These are phyloP conservation scores for Beaufortia kweichowensis DNA, from an alignment of 2,113 vertebrate species.

Conservation along the genomic window DNA sequence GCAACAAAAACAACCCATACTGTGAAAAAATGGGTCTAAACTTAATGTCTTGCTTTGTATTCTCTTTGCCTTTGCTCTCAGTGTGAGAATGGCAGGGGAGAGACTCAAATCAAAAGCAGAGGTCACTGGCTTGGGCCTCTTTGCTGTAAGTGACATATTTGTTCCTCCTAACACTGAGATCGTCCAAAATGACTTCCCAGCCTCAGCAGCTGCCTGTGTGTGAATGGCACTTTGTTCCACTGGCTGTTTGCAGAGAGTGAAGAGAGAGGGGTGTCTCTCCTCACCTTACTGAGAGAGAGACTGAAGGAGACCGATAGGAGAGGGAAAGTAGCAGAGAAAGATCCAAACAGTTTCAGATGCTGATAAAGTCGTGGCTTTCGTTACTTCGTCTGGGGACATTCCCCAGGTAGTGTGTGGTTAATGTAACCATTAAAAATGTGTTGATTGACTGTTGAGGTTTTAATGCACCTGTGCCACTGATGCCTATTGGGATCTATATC, in stretches of 20 bases:
- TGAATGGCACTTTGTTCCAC: constrained; percentile 70
- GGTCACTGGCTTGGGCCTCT: constrained; percentile 45
- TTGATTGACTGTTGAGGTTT: constrained; percentile 9
- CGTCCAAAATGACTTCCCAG: constrained; percentile 66
- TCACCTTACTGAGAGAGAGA: constrained; percentile 20
- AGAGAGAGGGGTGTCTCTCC: neutral
- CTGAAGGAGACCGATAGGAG: neutral
- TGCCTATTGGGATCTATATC: too few relatives aligned
- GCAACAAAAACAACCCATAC: too few relatives aligned
- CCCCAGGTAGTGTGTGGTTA: neutral
- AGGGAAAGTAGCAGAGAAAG: neutral
- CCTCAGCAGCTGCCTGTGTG: constrained; percentile 56
- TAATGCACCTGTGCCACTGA: neutral
- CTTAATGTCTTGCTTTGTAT: neutral
- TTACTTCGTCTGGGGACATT: neutral
- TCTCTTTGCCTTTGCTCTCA: neutral
- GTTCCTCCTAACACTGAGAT: constrained; percentile 58
- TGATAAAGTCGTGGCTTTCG: constrained; percentile 11
- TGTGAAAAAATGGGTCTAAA: too few relatives aligned
- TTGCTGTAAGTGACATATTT: constrained; percentile 71
- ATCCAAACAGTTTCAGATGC: neutral
- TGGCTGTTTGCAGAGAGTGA: constrained; percentile 57
- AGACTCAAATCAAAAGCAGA: constrained; percentile 62
- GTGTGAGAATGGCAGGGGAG: constrained; percentile 11
- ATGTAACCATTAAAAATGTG: constrained; percentile 6